Conservation (phyloP, 1,140 invertebrate species). For the Ceratosolen fusciceps region DNA sequence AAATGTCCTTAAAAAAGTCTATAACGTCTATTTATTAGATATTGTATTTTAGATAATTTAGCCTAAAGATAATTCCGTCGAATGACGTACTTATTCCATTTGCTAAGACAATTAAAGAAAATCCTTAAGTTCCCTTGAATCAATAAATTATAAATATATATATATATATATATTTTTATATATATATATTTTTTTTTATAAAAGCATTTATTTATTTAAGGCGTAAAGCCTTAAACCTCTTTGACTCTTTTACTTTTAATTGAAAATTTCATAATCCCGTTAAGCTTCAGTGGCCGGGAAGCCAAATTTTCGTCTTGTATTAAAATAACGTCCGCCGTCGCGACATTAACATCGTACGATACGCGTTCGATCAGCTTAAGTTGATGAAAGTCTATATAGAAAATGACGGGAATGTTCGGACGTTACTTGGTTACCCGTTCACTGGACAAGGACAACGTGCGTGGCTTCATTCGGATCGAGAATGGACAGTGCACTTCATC, state of each 20-base stretch:
- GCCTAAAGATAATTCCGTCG: background rate
- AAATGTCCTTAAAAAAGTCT: background rate
- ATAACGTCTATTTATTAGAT: background rate
- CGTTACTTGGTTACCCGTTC: constrained; percentile 56
- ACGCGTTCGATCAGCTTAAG: background rate
- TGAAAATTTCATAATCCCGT: too few relatives aligned
- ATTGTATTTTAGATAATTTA: background rate
- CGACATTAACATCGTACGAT: background rate
- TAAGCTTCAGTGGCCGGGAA: too few relatives aligned
- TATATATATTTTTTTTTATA: too few relatives aligned
- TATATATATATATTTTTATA: too few relatives aligned
- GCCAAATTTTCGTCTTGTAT: too few relatives aligned
- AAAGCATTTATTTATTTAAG: too few relatives aligned
- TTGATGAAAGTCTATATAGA: background rate
- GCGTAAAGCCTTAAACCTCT: too few relatives aligned
- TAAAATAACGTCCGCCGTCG: background rate
- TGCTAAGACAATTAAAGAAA: background rate
- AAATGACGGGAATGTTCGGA: background rate
- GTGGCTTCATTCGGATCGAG: background rate
- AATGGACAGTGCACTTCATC: background rate
- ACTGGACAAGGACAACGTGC: constrained; percentile 27
- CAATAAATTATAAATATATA: too few relatives aligned
- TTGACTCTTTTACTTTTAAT: too few relatives aligned
- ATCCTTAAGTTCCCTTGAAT: too few relatives aligned
- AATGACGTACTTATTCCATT: background rate